Evolutionary conservation across 2,113 vertebrate species (phyloP), one percentile per base, ranked within the genome.

Genomic region (Passer domesticus): DNA sequence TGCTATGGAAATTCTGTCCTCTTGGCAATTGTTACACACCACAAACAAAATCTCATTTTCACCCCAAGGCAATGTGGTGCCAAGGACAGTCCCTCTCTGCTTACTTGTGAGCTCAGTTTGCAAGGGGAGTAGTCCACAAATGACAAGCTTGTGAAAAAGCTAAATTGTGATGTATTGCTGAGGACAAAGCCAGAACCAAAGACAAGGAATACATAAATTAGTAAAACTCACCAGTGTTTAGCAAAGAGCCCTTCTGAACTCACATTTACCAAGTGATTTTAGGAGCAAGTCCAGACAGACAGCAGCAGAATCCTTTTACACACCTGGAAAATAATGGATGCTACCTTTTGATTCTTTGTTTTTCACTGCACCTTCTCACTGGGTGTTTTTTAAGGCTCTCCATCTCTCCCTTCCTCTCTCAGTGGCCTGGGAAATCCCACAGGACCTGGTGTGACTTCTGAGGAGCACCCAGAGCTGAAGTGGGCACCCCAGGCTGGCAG

Each of bases 221-320:
- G 24, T 16, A 13, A 58, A 58, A 74, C 35, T 78, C 44, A 35
- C 11, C 43, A 22, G 27, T 7, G 22, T 28, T 74, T 39, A 74
- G 41, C 16, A 35, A 56, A 27, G 49, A 89, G 12, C 11, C 33
- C 77, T 81, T 78, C 44, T 74, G 53, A 73, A 19, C 39, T 62
- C 58, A 20, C 23, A 16, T 7, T 15, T 20, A 43, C 21, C 11
- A n/a, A 72, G 31, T 0, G 0, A 58, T 11, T 49, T 4, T 7
- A 31, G 28, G 41, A 21, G 7, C 20, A 70, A 49, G 33, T 39
- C 63, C n/a, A 23, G 39, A 24, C 27, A 83, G 63, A 72, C 35
- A 83, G 4, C 20, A 53, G 72, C 3, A 76, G 44, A 80, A 73
- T 7, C n/a, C 13, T 41, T 60, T 62, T 13, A 64, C 9, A 37